phyloP scores from a whole-genome alignment of 2,113 vertebrate species.

The Pseudonaja textilis region DNA sequence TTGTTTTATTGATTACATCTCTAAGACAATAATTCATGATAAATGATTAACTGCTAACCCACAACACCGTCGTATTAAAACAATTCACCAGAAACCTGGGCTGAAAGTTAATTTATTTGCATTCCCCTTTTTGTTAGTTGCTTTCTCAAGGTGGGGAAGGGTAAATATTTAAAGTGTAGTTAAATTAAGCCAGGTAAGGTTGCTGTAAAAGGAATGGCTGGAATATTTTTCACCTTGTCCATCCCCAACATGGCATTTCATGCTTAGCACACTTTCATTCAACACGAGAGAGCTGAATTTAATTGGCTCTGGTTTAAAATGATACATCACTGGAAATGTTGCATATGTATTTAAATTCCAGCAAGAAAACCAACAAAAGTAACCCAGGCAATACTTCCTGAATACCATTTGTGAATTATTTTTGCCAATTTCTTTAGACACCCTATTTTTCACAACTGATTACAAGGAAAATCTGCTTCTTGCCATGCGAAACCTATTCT shows the following conservation, averaged over 20 bases:
- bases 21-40: not conserved
- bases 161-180: slow-evolving; percentile 50
- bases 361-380: not conserved
- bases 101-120: slow-evolving; percentile 44
- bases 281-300: not conserved
- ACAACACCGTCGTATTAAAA: slow-evolving; percentile 29
- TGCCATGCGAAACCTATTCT: not conserved
- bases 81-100: slow-evolving; percentile 21
- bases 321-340: not conserved
- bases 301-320: not conserved
- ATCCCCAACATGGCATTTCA: not conserved
- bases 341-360: not conserved
- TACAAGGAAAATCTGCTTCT: not conserved
- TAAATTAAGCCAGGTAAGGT: slow-evolving; percentile 51
- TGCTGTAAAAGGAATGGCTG: slow-evolving; percentile 37
- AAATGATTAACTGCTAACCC: slow-evolving; percentile 15
- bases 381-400: not conserved
- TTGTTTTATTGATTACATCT: not conserved
- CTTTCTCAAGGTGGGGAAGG: slow-evolving; percentile 17
- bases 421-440: not conserved
- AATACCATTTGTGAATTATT: not conserved
- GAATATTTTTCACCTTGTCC: slow-evolving; percentile 28
- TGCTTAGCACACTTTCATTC: not conserved
- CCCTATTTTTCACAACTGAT: not conserved
- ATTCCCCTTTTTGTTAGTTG: slow-evolving; percentile 39